Evolutionary conservation across 2,888 invertebrate species (phyloP).

Genomic region (Ditula angustiorana): DNA sequence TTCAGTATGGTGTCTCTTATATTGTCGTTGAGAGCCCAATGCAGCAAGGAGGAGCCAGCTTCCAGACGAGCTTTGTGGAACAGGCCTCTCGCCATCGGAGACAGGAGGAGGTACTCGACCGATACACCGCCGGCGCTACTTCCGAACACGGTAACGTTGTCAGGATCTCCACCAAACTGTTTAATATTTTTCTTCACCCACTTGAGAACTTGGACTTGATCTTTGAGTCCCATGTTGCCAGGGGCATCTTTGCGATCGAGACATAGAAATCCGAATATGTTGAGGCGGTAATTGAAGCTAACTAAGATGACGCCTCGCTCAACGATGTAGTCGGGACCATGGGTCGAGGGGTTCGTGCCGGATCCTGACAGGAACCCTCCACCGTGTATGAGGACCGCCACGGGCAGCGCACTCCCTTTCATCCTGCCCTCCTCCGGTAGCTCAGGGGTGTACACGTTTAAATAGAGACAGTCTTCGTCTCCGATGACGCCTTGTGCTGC

Average conservation of each 20-base stretch:
- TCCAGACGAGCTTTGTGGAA: slow-evolving; percentile 84
- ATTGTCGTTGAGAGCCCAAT: slow-evolving; percentile 73
- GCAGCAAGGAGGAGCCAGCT: slow-evolving; percentile 79
- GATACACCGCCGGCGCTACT: slow-evolving; percentile 82
- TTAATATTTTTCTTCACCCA: slow-evolving; percentile 81
- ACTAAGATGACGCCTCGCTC: slow-evolving; percentile 75
- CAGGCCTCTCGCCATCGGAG: slow-evolving; percentile 75
- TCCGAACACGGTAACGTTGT: slow-evolving; percentile 82
- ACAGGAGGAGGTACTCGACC: slow-evolving; percentile 74
- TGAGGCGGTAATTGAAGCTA: slow-evolving; percentile 75
- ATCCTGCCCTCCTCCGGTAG: slow-evolving; percentile 53
- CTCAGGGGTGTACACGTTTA: slow-evolving; percentile 88
- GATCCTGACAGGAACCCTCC: slow-evolving; percentile 77
- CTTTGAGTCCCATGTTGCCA: slow-evolving; percentile 81
- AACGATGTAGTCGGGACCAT: slow-evolving; percentile 77
- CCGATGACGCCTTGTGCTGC: slow-evolving; percentile 81
- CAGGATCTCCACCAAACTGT: slow-evolving; percentile 78
- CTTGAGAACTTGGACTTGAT: slow-evolving; percentile 81
- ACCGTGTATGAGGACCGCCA: slow-evolving; percentile 80
- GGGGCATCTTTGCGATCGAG: slow-evolving; percentile 73
- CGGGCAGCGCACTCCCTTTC: slow-evolving; percentile 61
- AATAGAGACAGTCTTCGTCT: slow-evolving; percentile 87
- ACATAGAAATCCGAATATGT: slow-evolving; percentile 74
- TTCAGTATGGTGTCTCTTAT: slow-evolving; percentile 60
- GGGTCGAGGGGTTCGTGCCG: slow-evolving; percentile 68